Conservation (phyloP, 2,888 invertebrate genomes). For the Pilophorus perplexus region DNA sequence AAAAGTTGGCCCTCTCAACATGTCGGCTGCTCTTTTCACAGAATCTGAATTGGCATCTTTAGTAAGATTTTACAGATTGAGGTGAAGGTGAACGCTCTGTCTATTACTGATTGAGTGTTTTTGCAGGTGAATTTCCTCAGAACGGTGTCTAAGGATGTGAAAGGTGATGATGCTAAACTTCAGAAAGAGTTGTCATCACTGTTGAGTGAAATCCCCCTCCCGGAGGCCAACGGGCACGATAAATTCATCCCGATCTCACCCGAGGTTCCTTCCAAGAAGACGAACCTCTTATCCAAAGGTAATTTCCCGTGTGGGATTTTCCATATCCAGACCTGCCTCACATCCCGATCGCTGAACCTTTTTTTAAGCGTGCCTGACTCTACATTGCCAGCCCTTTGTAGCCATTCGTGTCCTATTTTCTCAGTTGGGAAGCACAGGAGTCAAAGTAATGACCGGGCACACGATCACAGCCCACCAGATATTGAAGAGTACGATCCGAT, state of each 20-base stretch:
- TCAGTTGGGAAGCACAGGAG: conserved; percentile 41
- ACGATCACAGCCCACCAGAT: conserved; percentile 41
- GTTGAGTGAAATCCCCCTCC: conserved; percentile 52
- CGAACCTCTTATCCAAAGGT: conserved; percentile 54
- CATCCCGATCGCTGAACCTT: too few species aligned
- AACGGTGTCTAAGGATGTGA: conserved; percentile 48
- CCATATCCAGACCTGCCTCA: too few species aligned
- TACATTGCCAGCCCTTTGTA: not conserved
- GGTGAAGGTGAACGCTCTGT: not conserved
- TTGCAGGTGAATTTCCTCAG: conserved; percentile 53
- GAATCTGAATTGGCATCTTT: conserved; percentile 64
- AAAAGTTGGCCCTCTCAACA: conserved; percentile 60
- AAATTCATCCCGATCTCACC: conserved; percentile 46
- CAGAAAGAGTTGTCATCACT: conserved; percentile 51
- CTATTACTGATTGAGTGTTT: not conserved
- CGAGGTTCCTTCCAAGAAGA: conserved; percentile 51
- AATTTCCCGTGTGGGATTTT: too few species aligned
- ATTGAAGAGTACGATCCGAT: conserved; percentile 44
- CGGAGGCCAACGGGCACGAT: conserved; percentile 48
- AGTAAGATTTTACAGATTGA: conserved; percentile 52
- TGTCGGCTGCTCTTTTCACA: conserved; percentile 67
- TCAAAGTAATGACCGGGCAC: conserved; percentile 15
- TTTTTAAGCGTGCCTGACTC: not conserved
- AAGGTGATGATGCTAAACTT: conserved; percentile 51
- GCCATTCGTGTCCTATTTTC: not conserved